phyloP scores from a whole-genome alignment of 2,113 vertebrate genomes.

The Setophaga petechia region DNA sequence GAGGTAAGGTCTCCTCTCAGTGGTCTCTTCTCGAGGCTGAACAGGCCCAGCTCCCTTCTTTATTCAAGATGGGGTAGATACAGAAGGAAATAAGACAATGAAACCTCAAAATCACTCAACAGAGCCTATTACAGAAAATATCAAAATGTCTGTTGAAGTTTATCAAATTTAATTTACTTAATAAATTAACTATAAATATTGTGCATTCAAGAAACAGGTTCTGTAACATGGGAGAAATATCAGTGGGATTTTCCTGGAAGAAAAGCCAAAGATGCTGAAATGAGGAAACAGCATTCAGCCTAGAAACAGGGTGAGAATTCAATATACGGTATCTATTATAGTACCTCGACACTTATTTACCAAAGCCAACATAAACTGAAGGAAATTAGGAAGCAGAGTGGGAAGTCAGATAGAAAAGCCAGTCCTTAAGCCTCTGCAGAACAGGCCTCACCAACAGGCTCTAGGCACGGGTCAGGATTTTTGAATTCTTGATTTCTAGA shows the following conservation, averaged over 20 bases:
- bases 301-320: not conserved
- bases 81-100: not conserved
- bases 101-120: not conserved
- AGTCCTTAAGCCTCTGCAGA: not conserved
- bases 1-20: not conserved
- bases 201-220: not conserved
- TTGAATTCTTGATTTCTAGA: not conserved
- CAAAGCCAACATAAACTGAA: not conserved
- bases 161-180: not conserved
- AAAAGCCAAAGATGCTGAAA: not conserved
- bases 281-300: not conserved
- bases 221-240: not conserved
- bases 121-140: not conserved
- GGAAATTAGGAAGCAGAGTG: not conserved
- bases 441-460: accelerated
- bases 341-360: not conserved
- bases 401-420: not conserved
- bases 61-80: not conserved
- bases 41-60: not conserved
- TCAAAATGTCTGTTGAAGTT: not conserved
- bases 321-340: not conserved
- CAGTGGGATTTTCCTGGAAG: not conserved
- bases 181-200: not conserved
- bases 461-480: not conserved
- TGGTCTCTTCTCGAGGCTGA: accelerated